Evolutionary conservation across 2,113 vertebrate species (phyloP), one percentile per base, ranked within the genome.

Genomic region (Xenopus laevis): DNA sequence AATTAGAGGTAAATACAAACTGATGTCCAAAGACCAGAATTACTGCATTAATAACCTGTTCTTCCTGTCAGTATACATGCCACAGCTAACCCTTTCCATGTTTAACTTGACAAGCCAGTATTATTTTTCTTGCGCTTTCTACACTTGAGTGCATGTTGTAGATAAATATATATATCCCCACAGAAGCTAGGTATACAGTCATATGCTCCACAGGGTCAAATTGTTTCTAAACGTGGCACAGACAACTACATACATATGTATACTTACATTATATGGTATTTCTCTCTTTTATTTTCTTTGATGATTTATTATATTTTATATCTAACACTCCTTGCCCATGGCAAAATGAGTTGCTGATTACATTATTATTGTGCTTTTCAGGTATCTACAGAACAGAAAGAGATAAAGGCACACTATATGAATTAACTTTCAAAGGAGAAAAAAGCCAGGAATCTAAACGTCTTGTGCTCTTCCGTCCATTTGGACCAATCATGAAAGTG

Each of bases 361-460:
- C 13, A 4, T 55, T 67, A 6, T 59, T 33, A 58, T 65, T 23
- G 59, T 72, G 65, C 6, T 40, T 4, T 9, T 0, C 84, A 99
- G 97, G 97, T n/a, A 93, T 98, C 74, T 93, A 92, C 50, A 91
- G 97, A 1, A 98, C 94, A 5, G 97, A 99, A 82, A 94, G 85
- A 78, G 95, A 98, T 85, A 98, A 98, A 84, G 97, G 97, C 47
- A 94, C 97, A 0, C 76, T 98, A 84, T 99, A 99, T 1, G 95
- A 98, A 74, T 88, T 99, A 85, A 94, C 92, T 53, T 99, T 98
- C 91, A 92, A 84, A 82, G 95, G 94, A 7, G 92, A 94, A 20
- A 78, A 81, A 5, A 89, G 81, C 17, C 83, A 91, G 4, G 89
- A 96, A 73, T 97, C 98, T 86, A 91, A 92, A 53, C 92, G 92